Evolutionary conservation across 2,113 vertebrate species (phyloP), one percentile per base, ranked within the genome.

Genomic region (Eidolon helvum): DNA sequence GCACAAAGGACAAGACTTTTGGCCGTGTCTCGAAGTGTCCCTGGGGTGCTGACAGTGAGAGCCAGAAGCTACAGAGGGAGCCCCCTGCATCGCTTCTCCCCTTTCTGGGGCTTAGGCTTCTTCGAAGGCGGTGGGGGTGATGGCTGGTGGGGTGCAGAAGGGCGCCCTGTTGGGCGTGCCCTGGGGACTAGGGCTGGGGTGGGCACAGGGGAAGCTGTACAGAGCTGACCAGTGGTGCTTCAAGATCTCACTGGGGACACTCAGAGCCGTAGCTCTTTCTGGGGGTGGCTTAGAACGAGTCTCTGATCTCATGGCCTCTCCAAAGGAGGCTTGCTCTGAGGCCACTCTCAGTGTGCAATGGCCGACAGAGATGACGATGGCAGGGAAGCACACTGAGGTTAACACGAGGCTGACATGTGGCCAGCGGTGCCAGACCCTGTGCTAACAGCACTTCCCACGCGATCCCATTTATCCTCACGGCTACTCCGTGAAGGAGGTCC

Each of bases 321-420:
- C n/a, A 11, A 28, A 77, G 26, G 40, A 66, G n/a, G 43, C 12
- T 14, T 33, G 9, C 6, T n/a, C 38, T 66, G 57, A 75, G 77
- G 50, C 45, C 4, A 9, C 30, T 43, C 21, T 3, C 0, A 6
- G 87, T 30, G 68, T 1, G 3, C 0, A 5, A 3, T 1, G 12
- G 80, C 80, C 11, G 15, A 40, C 18, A 10, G 43, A 63, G 14
- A 22, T 2, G 72, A 30, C 0, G 7, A 24, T 0, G 14, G 59
- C 2, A 12, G 45, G 3, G 48, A 5, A 0, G 18, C 26, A 6
- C 0, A 0, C 0, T 0, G 15, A 2, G 15, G 65, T 33, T 48
- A 35, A 16, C 2, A 11, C 59, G 15, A 2, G 15, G 65, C 63
- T 71, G 35, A 33, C 2, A 9, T 59, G 7, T 5, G 0, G 45